These are phyloP conservation scores for Phainopepla nitens DNA, from an alignment of 2,113 vertebrate species.

Conservation along the genomic window DNA sequence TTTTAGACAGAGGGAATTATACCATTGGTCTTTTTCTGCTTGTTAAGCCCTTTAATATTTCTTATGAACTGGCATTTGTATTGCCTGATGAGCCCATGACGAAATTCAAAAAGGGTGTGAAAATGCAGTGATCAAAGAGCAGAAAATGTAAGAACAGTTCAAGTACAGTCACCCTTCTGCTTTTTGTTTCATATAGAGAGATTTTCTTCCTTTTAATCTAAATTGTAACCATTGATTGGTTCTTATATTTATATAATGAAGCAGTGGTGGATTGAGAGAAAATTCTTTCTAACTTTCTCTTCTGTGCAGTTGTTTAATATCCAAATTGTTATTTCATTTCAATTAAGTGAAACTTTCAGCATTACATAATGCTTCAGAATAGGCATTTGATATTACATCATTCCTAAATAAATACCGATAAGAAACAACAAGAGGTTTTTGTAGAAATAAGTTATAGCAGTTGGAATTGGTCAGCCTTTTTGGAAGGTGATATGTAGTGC, in stretches of 20 bases:
- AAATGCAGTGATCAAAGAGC: neutral
- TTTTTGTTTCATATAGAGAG: neutral
- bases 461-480: slow-evolving; percentile 9
- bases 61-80: neutral
- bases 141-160: neutral
- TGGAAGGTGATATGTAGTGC: neutral
- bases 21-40: neutral
- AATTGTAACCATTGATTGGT: neutral
- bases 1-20: neutral
- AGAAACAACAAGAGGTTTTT: neutral
- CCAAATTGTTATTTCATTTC: neutral
- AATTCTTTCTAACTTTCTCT: neutral
- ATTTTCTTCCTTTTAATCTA: neutral
- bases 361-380: neutral
- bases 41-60: neutral
- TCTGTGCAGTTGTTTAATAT: neutral
- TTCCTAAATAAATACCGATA: neutral
- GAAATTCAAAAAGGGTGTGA: neutral
- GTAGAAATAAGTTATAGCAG: neutral
- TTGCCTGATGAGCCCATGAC: neutral
- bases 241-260: neutral
- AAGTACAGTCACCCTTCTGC: neutral
- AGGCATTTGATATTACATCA: neutral
- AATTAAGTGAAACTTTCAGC: neutral
- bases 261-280: neutral